Conservation (phyloP, 2,113 vertebrate genomes). For the Lepisosteus osseus region DNA sequence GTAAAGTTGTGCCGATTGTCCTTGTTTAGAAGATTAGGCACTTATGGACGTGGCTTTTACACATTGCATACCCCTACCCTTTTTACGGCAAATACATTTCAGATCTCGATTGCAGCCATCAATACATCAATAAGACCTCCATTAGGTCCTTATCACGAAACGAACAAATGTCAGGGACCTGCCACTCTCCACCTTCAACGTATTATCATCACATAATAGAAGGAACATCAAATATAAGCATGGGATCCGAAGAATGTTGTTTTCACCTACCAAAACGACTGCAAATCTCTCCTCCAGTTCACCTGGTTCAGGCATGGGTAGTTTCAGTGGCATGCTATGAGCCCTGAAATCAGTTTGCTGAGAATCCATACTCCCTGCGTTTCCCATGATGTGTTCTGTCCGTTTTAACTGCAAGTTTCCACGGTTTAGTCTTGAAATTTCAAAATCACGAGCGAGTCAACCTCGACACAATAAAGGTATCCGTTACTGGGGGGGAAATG, state of each 20-base stretch:
- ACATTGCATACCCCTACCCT: too few relatives aligned
- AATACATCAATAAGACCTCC: too few relatives aligned
- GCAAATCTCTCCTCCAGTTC: constrained; percentile 93
- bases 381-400: constrained; percentile 75
- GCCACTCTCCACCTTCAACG: too few relatives aligned
- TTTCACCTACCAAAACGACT: constrained; percentile 81
- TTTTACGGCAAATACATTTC: too few relatives aligned
- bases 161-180: too few relatives aligned
- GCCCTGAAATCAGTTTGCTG: constrained; percentile 84
- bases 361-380: constrained; percentile 89
- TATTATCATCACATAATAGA: too few relatives aligned
- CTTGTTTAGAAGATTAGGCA: too few relatives aligned
- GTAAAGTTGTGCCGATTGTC: too few relatives aligned
- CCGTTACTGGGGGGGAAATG: constrained; percentile 10
- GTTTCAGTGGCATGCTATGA: constrained; percentile 83
- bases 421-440: constrained; percentile 15
- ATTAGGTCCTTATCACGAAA: too few relatives aligned
- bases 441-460: constrained; percentile 9
- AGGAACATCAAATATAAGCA: too few relatives aligned
- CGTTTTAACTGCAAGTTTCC: constrained; percentile 2
- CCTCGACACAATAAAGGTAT: constrained; percentile 21
- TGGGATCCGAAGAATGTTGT: not conserved
- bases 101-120: too few relatives aligned
- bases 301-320: constrained; percentile 88
- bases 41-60: too few relatives aligned